A percentile compares a stretch with the other conserved stretches of the same genome.
Evolutionary conservation across 2,888 invertebrate species (phyloP).

Genomic region (Lydus trimaculatus): DNA sequence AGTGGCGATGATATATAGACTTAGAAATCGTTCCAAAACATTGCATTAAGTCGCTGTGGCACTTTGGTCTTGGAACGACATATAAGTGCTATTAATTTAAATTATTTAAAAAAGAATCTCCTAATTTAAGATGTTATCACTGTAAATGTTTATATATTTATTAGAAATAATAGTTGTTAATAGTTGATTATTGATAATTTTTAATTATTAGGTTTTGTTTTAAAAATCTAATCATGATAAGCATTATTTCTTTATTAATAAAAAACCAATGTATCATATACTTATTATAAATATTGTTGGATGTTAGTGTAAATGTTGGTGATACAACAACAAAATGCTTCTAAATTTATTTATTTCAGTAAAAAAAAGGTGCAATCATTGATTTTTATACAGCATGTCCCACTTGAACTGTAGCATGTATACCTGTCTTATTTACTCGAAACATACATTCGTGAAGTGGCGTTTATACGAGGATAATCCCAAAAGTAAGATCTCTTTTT

Average conservation of each 20-base stretch:
- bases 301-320: constrained; percentile 2
- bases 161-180: constrained; percentile 1
- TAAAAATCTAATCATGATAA: constrained; percentile 4
- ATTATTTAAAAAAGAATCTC: neutral
- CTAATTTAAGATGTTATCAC: neutral
- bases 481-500: too few species aligned
- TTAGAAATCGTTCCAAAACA: neutral
- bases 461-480: too few species aligned
- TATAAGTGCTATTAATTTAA: neutral
- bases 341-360: neutral
- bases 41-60: too few species aligned
- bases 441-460: too few species aligned
- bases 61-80: neutral
- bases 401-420: neutral
- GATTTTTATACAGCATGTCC: neutral
- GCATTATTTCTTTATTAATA: neutral
- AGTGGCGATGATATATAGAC: neutral
- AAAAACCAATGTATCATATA: neutral
- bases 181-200: neutral
- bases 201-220: constrained; percentile 5
- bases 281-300: neutral
- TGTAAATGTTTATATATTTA: neutral
- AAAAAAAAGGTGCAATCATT: neutral
- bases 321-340: neutral
- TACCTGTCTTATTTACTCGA: too few species aligned